Conservation (phyloP, 1,140 invertebrate genomes). For the Myzus persicae region DNA sequence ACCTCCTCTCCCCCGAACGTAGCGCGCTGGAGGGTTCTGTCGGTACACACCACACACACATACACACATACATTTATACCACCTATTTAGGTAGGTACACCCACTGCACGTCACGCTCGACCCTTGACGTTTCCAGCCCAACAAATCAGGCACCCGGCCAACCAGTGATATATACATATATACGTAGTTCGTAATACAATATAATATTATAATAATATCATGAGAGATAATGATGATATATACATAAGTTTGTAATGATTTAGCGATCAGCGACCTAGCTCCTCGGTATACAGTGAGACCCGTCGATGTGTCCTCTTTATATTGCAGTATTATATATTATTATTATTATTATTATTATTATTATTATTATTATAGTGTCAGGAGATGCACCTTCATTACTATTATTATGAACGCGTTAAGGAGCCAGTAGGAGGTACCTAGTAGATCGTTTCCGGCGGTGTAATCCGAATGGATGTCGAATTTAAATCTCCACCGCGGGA, state of each 20-base stretch:
- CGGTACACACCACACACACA: not conserved
- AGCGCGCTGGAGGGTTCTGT: not conserved
- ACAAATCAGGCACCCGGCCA: slow-evolving; percentile 23
- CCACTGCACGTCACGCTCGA: not conserved
- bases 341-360: not conserved
- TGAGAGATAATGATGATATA: not conserved
- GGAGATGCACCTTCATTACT: not conserved
- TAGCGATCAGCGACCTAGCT: not conserved
- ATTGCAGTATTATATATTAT: too few species aligned
- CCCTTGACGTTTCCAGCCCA: slow-evolving; percentile 11
- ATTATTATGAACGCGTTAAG: too few species aligned
- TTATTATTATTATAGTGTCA: not conserved
- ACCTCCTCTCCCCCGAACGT: too few species aligned
- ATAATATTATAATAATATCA: not conserved
- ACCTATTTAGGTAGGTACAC: not conserved
- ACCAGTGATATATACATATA: not conserved
- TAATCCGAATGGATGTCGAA: too few species aligned
- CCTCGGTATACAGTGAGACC: not conserved
- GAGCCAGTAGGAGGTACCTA: too few species aligned
- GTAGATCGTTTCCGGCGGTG: too few species aligned
- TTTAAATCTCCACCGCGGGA: too few species aligned
- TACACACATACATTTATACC: too few species aligned
- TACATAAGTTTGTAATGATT: not conserved
- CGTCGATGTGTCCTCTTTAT: not conserved
- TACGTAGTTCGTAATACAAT: not conserved